Conservation (phyloP, 2,888 invertebrate genomes). For the Melanargia galathea region DNA sequence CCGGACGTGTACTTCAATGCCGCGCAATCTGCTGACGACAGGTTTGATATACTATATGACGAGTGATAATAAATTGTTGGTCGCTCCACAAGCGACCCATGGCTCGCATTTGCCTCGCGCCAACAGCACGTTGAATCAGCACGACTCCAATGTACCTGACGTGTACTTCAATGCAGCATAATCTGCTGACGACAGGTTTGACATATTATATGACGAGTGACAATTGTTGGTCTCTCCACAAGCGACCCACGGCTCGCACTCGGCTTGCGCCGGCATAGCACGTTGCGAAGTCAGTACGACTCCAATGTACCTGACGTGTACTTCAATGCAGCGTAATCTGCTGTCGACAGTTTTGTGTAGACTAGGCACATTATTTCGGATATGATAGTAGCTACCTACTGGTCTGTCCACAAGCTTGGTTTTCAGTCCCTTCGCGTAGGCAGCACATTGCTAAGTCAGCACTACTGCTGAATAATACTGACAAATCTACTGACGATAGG, state of each 20-base stretch:
- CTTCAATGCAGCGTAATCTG: not conserved
- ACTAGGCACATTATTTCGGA: no score
- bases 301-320: not conserved
- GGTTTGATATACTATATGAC: not conserved
- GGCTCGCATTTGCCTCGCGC: no score
- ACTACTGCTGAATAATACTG: constrained; percentile 73
- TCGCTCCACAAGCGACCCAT: constrained; percentile 68
- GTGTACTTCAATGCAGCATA: constrained; percentile 74
- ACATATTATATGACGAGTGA: constrained; percentile 19
- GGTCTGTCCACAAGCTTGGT: constrained; percentile 75
- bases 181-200: constrained; percentile 64
- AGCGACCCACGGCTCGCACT: constrained; percentile 72
- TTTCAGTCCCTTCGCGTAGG: constrained; percentile 74
- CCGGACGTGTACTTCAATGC: constrained; percentile 76
- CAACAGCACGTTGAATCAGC: constrained; percentile 53
- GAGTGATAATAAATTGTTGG: constrained; percentile 53
- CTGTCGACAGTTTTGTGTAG: not conserved
- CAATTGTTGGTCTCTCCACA: constrained; percentile 57
- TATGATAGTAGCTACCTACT: constrained; percentile 67
- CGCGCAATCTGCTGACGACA: constrained; percentile 52
- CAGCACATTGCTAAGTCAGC: constrained; percentile 73
- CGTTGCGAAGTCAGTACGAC: constrained; percentile 51
- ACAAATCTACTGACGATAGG: constrained; percentile 67
- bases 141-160: constrained; percentile 72
- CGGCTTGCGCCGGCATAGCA: constrained; percentile 65